phyloP scores from a whole-genome alignment of 1,140 invertebrate genomes.

The Zaprionus ghesquierei region DNA sequence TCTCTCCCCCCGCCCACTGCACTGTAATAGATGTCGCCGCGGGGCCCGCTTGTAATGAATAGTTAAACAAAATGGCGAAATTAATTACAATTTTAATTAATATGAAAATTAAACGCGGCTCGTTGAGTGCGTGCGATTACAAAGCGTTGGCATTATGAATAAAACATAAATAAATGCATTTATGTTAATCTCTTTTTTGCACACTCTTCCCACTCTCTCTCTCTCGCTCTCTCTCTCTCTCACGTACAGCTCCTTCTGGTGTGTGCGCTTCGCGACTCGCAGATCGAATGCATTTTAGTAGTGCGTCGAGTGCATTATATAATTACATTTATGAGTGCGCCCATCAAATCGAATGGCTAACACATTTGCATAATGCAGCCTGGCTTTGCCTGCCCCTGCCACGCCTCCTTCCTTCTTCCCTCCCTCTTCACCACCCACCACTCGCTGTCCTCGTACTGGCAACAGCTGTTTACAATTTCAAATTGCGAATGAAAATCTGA shows the following conservation, averaged over 20 bases:
- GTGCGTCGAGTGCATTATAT: conserved; percentile 49
- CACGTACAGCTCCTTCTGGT: neutral
- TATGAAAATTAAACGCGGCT: conserved; percentile 44
- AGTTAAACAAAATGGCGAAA: conserved; percentile 54
- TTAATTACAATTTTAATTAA: conserved; percentile 64
- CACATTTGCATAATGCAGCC: conserved; percentile 56
- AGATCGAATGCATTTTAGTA: conserved; percentile 3
- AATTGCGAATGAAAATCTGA: neutral
- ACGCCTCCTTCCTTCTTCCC: neutral
- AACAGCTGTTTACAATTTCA: conserved; percentile 27
- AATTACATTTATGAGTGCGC: conserved; percentile 66
- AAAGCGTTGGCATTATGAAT: conserved; percentile 51
- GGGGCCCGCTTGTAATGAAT: conserved; percentile 9
- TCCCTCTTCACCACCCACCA: neutral
- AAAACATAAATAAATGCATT: conserved; percentile 41
- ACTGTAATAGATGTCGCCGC: neutral
- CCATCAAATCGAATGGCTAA: conserved; percentile 71
- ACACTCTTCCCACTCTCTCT: neutral
- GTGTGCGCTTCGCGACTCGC: neutral
- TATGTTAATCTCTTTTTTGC: conserved; percentile 26
- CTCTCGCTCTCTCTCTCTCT: neutral
- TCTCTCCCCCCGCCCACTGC: neutral
- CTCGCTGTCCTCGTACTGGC: neutral
- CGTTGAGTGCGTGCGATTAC: conserved; percentile 36
- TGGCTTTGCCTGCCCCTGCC: neutral